These are phyloP conservation scores for Cebidichthys violaceus DNA, from an alignment of 2,113 vertebrate genomes.

Conservation along the genomic window DNA sequence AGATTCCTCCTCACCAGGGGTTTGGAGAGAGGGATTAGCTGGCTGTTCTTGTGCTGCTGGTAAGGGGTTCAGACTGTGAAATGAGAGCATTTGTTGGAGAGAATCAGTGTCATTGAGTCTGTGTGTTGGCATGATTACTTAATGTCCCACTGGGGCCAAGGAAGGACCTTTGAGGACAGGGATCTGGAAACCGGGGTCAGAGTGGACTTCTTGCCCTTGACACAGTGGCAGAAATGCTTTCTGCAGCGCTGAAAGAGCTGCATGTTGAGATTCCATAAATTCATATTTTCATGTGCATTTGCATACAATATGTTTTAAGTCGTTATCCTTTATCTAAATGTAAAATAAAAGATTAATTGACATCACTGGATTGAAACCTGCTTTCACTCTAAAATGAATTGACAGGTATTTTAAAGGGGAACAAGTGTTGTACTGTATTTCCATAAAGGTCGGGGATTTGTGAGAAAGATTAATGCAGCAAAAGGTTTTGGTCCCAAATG, in stretches of 20 bases:
- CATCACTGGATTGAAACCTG: not conserved
- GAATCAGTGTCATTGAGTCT: constrained; percentile 60
- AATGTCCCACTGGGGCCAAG: constrained; percentile 34
- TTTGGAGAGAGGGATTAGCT: constrained; percentile 51
- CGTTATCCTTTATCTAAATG: not conserved
- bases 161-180: constrained; percentile 9
- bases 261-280: not conserved
- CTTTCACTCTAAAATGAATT: not conserved
- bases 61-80: constrained; percentile 39
- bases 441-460: not conserved
- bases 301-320: too few relatives aligned
- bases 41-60: constrained; percentile 32
- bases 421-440: not conserved
- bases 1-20: constrained; percentile 67
- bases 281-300: not conserved
- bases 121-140: constrained; percentile 39
- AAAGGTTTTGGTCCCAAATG: not conserved
- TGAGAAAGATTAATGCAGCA: not conserved
- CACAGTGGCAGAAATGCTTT: not conserved
- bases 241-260: not conserved
- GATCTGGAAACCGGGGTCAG: constrained; percentile 26
- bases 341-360: not conserved
- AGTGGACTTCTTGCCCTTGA: constrained; percentile 28
- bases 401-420: not conserved
- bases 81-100: constrained; percentile 60